Percentiles rank a stretch among this genome's conserved stretches.
phyloP scores from a whole-genome alignment of 2,888 invertebrate species.

The Anodontia alba region DNA sequence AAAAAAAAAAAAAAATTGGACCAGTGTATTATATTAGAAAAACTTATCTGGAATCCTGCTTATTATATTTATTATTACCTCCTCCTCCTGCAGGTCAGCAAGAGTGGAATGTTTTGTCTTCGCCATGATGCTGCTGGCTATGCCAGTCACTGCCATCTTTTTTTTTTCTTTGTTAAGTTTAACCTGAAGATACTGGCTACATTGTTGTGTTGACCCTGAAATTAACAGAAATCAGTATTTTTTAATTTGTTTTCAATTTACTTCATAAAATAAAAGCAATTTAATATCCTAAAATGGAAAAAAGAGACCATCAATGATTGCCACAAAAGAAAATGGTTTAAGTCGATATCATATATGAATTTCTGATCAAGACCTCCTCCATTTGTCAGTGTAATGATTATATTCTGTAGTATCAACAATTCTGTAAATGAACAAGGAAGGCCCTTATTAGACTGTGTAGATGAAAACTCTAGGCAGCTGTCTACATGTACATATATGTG shows the following conservation, averaged over 20 bases:
- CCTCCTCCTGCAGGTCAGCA: conserved; percentile 49
- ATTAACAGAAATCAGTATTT: not conserved
- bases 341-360: not conserved
- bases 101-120: conserved; percentile 38
- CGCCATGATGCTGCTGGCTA: conserved; percentile 42
- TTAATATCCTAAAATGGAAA: not conserved
- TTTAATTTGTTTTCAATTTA: not conserved
- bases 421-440: too few species aligned
- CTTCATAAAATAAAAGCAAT: not conserved
- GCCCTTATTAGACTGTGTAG: too few species aligned
- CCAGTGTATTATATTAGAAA: too few species aligned
- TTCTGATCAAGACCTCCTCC: too few species aligned
- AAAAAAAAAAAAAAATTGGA: too few species aligned
- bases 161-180: not conserved
- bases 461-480: too few species aligned
- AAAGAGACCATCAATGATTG: not conserved
- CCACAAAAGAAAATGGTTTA: not conserved
- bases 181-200: not conserved
- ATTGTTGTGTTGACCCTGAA: not conserved
- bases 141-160: conserved; percentile 34
- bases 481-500: too few species aligned
- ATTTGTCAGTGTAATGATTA: too few species aligned
- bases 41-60: too few species aligned
- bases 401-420: too few species aligned
- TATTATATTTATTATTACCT: too few species aligned